These are phyloP conservation scores for Acholoe squamosa DNA, from an alignment of 2,888 invertebrate genomes.

Conservation along the genomic window DNA sequence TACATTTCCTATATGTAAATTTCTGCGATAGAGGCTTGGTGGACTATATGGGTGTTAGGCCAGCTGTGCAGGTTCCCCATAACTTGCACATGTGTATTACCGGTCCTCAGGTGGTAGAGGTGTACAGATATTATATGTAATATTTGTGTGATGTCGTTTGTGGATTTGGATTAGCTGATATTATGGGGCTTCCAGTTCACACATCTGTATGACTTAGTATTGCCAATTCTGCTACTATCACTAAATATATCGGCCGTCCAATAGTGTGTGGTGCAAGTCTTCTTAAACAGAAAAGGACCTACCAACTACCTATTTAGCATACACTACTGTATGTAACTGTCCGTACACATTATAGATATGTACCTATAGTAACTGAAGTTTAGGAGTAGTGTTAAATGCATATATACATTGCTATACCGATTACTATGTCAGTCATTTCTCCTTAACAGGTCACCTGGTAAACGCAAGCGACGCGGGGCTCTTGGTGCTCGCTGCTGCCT, in stretches of 20 bases:
- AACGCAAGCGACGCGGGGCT: slow-evolving; percentile 15
- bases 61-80: too few relatives aligned
- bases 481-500: slow-evolving; percentile 28
- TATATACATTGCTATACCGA: neutral
- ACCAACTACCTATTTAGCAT: too few relatives aligned
- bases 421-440: neutral
- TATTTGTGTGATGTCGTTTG: neutral
- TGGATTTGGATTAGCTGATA: neutral
- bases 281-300: neutral
- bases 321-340: too few relatives aligned
- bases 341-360: neutral
- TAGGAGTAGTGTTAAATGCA: neutral
- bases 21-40: too few relatives aligned
- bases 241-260: neutral
- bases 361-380: neutral
- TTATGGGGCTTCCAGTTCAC: neutral
- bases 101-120: too few relatives aligned
- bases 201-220: neutral
- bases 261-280: neutral
- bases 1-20: too few relatives aligned
- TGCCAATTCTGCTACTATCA: neutral
- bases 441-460: slow-evolving; percentile 40
- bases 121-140: too few relatives aligned
- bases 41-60: too few relatives aligned
- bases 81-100: too few relatives aligned